Evolutionary conservation across 2,113 vertebrate genomes (phyloP), one percentile per base, ranked within the genome.

Genomic region (Oncorhynchus tshawytscha): DNA sequence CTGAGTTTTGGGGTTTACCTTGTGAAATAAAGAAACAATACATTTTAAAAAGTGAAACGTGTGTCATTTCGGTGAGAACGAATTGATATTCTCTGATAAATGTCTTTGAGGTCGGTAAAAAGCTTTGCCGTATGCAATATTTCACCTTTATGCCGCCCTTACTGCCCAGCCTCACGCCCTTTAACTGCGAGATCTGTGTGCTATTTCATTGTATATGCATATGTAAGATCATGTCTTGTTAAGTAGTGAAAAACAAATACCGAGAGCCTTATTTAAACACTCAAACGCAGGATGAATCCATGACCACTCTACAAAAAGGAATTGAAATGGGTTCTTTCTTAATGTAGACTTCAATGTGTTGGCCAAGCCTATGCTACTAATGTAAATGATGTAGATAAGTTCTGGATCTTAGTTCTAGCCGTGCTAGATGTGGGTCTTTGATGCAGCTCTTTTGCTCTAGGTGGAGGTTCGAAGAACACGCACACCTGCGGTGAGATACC

Each of bases 231-330:
- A 88, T 86, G 86, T 83, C 89, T 89, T 88, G 82, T 88, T 88
- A 86, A 87, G 82, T 84, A 71, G 79, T 76, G 79, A 82, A 84
- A 90, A 91, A 89, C 81, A 88, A 91, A 88, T 86, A 88, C 78
- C 78, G 79, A 83, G 81, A 87, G 73, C 73, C 81, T 85, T 82
- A 74, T 76, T 83, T 81, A 84, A 81, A 84, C 85, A 86, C 75
- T 84, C 68, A 76, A 78, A 79, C 85, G 78, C 84, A 77, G 82
- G 75, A 83, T 78, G 82, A 78, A 20, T 73, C 78, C 39, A 67
- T 81, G 65, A 54, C 69, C 59, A 84, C 82, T 84, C 78, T 86
- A 78, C 18, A 51, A 81, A 81, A 67, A 80, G 34, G 82, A 81
- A 90, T 78, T 82, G 79, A 88, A 85, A 85, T 78, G 72, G 71